Evolutionary conservation across 2,797 vertebrate species (phyloP).

Genomic region (Mallotus villosus): DNA sequence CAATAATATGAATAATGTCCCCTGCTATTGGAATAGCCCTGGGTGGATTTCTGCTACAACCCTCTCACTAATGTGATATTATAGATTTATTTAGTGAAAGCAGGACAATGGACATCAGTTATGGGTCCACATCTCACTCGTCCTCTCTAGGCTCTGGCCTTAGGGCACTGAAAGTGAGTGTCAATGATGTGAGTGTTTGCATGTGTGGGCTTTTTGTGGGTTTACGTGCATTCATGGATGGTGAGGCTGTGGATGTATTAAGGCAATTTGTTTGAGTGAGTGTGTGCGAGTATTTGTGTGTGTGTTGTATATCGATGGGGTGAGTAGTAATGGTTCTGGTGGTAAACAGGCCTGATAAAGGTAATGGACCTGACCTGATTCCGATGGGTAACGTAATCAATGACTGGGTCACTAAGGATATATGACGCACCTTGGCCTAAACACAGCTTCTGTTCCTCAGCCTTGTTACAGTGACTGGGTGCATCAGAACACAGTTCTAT

Average conservation of each 20-base stretch:
- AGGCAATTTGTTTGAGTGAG: constrained; percentile 30
- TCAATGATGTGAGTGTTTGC: neutral
- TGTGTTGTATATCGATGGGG: constrained; percentile 35
- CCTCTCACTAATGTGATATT: constrained; percentile 21
- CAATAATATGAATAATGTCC: constrained; percentile 24
- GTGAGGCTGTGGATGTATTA: constrained; percentile 23
- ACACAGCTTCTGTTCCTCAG: constrained; percentile 31
- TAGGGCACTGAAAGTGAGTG: neutral
- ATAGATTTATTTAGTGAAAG: constrained; percentile 35
- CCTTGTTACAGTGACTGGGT: constrained; percentile 26
- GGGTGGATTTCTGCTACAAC: neutral
- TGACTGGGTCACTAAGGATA: constrained; percentile 18
- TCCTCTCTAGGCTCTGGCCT: constrained; percentile 11
- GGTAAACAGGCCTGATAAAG: constrained; percentile 49
- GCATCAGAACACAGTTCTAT: constrained; percentile 38
- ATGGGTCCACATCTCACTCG: constrained; percentile 1
- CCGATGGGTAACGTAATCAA: constrained; percentile 39
- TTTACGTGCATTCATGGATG: neutral
- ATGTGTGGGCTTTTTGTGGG: neutral
- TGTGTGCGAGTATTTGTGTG: constrained; percentile 5
- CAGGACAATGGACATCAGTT: constrained; percentile 22
- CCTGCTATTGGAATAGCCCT: constrained; percentile 8
- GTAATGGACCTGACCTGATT: constrained; percentile 34
- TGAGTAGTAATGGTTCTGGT: constrained; percentile 21
- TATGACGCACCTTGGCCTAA: constrained; percentile 29